Base-by-base conservation (phyloP, 2,888 invertebrate species). In the Cremastobaeus sp. region DNA sequence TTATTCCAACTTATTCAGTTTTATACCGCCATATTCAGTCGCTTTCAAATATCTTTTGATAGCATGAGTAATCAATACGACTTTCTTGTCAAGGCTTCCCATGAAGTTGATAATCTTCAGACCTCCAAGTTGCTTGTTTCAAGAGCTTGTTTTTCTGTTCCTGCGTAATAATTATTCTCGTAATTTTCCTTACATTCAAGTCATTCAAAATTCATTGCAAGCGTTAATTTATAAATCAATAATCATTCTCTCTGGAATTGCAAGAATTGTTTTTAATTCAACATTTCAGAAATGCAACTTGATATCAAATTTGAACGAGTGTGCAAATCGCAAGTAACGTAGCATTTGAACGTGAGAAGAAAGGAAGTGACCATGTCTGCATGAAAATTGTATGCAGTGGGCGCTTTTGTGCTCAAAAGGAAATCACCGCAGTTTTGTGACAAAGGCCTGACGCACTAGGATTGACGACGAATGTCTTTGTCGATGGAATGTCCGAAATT, bases 401-500 rank as follows among this genome's bases (percentile, higher is more conserved):
- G 20, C 18, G 45, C 21, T 57, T 48, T 48, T 48, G 30, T 20
- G 11, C 12, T 28, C 11, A 35, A 35, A 59, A 52, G 11, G 28
- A 45, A 65, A 71, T 65, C 48, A 12, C 5, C 32, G 2, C 21
- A 45, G 37, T 47, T 35, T 47, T 34, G 34, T 47, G 25, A 72
- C 62, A 72, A 60, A 73, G 52, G 55, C 39, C 32, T 41, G 45
- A 50, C 45, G 37, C 32, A 43, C 20, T 57, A 47, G 32, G 52
- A 43, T 62, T 28, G 50, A 62, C 55, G 50, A 65, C 41, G 20
- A 59, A 64, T 59, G 47, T 65, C 64, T 47, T 30, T 59, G 32
- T 59, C 48, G 41, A 59, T 37, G 74, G 41, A 64, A 64, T 54
- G 64, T 69, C 74, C 54, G 25, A 59, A 64, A 69, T 69, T 64